phyloP scores from a whole-genome alignment of 37 sponge, comb jelly and placozoan species.

The Spongilla lacustris region DNA sequence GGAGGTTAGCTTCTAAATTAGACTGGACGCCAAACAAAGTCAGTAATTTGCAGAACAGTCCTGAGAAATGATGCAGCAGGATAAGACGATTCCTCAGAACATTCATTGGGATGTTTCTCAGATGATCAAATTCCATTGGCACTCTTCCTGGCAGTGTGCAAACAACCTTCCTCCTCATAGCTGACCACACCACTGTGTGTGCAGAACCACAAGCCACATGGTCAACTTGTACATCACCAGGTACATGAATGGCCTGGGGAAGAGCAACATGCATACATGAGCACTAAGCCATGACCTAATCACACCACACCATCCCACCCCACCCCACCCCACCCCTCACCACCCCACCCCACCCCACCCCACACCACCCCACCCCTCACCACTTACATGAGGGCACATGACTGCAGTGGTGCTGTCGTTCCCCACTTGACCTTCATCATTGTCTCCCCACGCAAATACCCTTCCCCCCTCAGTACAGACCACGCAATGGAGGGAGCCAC shows the following conservation, averaged over 20 bases:
- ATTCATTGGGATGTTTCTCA: conserved; percentile 54
- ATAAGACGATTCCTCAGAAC: conserved; percentile 84
- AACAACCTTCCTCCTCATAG: conserved; percentile 48
- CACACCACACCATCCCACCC: no score
- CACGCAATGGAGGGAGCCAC: conserved; percentile 93
- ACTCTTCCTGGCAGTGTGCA: conserved; percentile 74
- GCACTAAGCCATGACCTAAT: no score
- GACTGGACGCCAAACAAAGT: conserved; percentile 65
- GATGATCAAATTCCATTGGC: conserved; percentile 89
- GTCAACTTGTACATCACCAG: conserved; percentile 72
- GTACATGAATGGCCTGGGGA: conserved; percentile 44
- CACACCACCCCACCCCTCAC: no score
- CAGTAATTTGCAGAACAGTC: conserved; percentile 78
- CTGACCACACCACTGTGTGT: conserved; percentile 92
- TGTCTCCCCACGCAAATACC: conserved; percentile 96
- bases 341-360: no score
- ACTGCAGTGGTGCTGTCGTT: conserved; percentile 80
- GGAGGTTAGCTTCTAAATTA: not conserved
- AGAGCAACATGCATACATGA: not conserved
- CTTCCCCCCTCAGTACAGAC: conserved; percentile 79
- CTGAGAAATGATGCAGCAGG: conserved; percentile 85
- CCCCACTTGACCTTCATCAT: conserved; percentile 97
- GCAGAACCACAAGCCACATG: conserved; percentile 95
- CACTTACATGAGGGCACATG: conserved; percentile 66
- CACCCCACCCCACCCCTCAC: no score